Evolutionary conservation across 1,140 invertebrate species (phyloP).

Genomic region (Calephelis virginiensis): DNA sequence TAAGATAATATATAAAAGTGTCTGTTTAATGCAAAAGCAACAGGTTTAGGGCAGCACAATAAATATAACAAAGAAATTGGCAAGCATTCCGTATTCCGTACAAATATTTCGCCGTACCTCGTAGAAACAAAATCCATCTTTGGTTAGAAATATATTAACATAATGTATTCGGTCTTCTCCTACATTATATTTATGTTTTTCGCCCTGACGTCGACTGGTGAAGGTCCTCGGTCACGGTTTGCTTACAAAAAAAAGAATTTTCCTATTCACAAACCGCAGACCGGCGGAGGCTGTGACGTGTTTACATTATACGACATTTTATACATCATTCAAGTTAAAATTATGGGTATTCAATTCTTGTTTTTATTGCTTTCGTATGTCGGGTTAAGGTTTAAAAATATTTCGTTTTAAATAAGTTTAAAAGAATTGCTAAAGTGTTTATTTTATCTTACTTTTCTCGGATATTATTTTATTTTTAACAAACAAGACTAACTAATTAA

Average conservation of each 20-base stretch:
- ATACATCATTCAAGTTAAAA: background rate
- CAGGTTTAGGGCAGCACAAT: constrained; percentile 13
- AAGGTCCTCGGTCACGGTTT: constrained; percentile 39
- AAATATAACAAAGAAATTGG: constrained; percentile 23
- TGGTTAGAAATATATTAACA: constrained; percentile 39
- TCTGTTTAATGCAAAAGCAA: constrained; percentile 20
- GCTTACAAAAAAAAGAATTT: constrained; percentile 39
- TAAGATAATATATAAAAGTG: constrained; percentile 10
- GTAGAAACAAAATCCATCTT: constrained; percentile 33
- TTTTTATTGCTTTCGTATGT: background rate
- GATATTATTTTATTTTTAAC: no score
- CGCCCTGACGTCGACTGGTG: constrained; percentile 37
- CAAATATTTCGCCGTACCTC: constrained; percentile 24
- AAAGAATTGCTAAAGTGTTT: no score
- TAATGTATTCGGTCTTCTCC: constrained; percentile 44
- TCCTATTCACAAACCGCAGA: constrained; percentile 38
- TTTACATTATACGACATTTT: constrained; percentile 24
- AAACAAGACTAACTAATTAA: no score
- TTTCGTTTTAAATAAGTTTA: no score
- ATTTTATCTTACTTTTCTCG: no score
- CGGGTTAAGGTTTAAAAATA: no score
- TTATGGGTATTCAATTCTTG: background rate
- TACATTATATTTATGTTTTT: constrained; percentile 44
- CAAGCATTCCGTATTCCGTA: constrained; percentile 21
- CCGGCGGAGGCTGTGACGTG: constrained; percentile 21